A percentile compares a stretch with the other conserved stretches of the same genome.
Conservation (phyloP, 2,113 vertebrate species). For the Cnemophilus loriae region DNA sequence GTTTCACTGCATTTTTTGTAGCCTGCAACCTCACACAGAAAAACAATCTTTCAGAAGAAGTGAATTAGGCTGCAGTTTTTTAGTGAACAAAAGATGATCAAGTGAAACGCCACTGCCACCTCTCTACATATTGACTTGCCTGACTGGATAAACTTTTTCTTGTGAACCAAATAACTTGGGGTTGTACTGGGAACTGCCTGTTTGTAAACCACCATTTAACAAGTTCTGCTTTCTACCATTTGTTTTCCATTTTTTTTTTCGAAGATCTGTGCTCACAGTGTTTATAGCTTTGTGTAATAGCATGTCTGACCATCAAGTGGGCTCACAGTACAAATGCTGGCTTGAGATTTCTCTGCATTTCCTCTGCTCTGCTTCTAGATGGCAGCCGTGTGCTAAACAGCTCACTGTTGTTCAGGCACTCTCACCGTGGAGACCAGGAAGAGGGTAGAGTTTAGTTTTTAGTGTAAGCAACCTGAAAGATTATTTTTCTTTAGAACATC, state of each 20-base stretch:
- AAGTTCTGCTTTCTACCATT: background rate
- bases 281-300: background rate
- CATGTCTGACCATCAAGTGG: background rate
- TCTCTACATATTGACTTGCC: background rate
- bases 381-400: constrained; percentile 1
- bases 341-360: background rate
- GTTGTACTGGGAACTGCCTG: background rate
- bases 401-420: background rate
- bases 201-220: background rate
- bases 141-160: background rate
- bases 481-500: background rate
- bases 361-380: background rate
- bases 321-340: background rate
- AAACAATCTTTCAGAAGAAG: background rate
- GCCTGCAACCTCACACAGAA: background rate
- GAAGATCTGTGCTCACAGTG: background rate
- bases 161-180: background rate
- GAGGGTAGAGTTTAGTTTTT: background rate
- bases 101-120: background rate
- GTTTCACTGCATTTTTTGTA: background rate
- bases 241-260: background rate
- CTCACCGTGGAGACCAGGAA: background rate
- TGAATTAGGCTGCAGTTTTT: background rate
- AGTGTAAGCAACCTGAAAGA: background rate
- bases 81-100: background rate